Evolutionary conservation across 2,888 invertebrate species (phyloP), one percentile per base, ranked within the genome.

Genomic region (Rhimphoctona megacephalus): DNA sequence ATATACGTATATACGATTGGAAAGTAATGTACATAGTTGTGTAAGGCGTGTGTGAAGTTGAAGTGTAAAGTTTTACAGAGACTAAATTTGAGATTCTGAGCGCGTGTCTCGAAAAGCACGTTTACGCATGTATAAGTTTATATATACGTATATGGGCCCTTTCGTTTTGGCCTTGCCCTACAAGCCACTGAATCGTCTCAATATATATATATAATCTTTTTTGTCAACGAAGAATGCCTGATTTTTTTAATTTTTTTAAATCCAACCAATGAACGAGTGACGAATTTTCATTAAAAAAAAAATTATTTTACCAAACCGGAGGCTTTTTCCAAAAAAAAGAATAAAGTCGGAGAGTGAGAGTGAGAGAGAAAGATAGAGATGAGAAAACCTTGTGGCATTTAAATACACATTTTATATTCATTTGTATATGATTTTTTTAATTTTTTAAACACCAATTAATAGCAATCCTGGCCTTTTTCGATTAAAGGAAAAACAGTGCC

Each of bases 391-490:
- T 91, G 90, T 91, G 90, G 92, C 92, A 92, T 92, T 92, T 92
- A 91, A 92, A 92, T 92, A 92, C 90, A 92, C 88, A 89, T 92
- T 92, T 92, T 92, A 91, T 92, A 92, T 92, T 92, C 92, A 92
- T 92, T 92, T 91, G 88, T 91, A 91, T 90, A 86, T 90, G 78
- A 85, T 89, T 89, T 86, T 79, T 83, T 90, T 83, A 78, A 85
- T 88, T 84, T 80, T 85, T 72, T 66, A 78, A 86, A 69, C 52
- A 77, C 19, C 17, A 77, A 79, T 43, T 69, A 54, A 54, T 67
- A 66, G 52, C 66, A 30, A 74, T 43, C 73, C 70, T 85, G 43
- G 57, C 84, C 81, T 82, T 17, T 57, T 66, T 57, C 25, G 66
- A 30, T 54, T 25, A 30, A 30, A 36, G 49, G 5, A 6, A 5